These are phyloP conservation scores for Argyra leucocephala DNA, from an alignment of 2,888 invertebrate genomes.

Conservation along the genomic window DNA sequence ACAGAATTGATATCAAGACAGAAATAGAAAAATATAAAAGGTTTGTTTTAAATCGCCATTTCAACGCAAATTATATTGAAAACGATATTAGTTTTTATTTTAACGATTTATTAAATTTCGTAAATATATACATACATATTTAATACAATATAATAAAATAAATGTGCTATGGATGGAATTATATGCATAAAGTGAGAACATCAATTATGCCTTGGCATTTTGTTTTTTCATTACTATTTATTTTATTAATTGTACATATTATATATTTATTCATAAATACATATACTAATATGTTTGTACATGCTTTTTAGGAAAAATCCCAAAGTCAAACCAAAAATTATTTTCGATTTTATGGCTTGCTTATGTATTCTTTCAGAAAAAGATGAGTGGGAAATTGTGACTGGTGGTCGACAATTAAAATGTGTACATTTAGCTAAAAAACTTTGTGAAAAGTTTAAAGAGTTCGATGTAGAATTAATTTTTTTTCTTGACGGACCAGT, in stretches of 20 bases:
- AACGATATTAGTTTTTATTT: too few species aligned
- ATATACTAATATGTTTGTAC: not conserved
- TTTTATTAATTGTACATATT: too few species aligned
- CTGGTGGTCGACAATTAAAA: conserved; percentile 18
- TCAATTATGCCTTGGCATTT: too few species aligned
- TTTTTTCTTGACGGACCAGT: conserved; percentile 22
- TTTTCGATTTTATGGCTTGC: conserved; percentile 19
- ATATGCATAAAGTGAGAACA: too few species aligned
- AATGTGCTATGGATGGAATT: too few species aligned
- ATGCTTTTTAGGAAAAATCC: conserved; percentile 17
- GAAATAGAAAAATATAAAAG: conserved; percentile 15
- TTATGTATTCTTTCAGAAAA: conserved; percentile 12
- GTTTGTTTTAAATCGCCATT: too few species aligned
- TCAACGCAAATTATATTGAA: too few species aligned
- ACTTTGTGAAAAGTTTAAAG: conserved; percentile 18
- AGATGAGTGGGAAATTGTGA: conserved; percentile 14
- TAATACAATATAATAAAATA: too few species aligned
- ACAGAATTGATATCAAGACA: conserved; percentile 9
- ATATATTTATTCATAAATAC: too few species aligned
- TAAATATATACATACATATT: too few species aligned
- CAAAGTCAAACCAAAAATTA: conserved; percentile 13
- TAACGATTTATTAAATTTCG: too few species aligned
- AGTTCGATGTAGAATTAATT: conserved; percentile 14
- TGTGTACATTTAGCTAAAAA: conserved; percentile 11
- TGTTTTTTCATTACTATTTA: too few species aligned